Conservation (phyloP, 2,797 vertebrate species). For the Anniella stebbinsi region DNA sequence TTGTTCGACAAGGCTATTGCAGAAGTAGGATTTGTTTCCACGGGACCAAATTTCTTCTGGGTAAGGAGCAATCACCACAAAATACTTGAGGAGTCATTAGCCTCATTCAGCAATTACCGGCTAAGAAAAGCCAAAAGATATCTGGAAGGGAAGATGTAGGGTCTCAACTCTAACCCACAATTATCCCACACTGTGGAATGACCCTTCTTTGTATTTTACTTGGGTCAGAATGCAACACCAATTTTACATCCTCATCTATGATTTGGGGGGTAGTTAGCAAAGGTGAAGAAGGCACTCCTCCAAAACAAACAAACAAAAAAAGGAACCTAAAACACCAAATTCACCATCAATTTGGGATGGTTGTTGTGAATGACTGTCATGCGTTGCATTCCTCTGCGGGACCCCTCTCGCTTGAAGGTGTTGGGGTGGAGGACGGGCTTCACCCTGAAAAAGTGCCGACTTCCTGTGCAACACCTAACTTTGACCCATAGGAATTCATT, state of each 20-base stretch:
- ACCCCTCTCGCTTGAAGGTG: too few species aligned
- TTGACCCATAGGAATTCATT: too few species aligned
- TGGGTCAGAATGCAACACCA: neutral
- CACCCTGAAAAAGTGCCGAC: too few species aligned
- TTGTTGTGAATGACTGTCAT: too few species aligned
- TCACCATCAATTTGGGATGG: too few species aligned
- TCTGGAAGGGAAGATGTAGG: neutral
- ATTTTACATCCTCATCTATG: neutral
- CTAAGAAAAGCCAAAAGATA: neutral
- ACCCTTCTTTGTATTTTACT: neutral
- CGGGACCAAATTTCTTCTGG: neutral
- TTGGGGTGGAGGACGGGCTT: too few species aligned
- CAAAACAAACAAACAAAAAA: neutral
- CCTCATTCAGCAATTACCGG: neutral
- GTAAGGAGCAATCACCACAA: neutral
- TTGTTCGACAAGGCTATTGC: too few species aligned
- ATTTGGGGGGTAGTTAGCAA: neutral
- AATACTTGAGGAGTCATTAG: neutral
- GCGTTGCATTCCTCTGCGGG: too few species aligned
- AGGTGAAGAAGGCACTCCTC: too few species aligned
- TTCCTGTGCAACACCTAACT: too few species aligned
- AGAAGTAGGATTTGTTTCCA: neutral
- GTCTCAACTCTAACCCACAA: neutral
- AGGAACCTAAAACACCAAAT: too few species aligned
- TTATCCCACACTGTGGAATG: neutral